These are phyloP conservation scores for Steatornis caripensis DNA, from an alignment of 2,113 vertebrate genomes.

Conservation along the genomic window DNA sequence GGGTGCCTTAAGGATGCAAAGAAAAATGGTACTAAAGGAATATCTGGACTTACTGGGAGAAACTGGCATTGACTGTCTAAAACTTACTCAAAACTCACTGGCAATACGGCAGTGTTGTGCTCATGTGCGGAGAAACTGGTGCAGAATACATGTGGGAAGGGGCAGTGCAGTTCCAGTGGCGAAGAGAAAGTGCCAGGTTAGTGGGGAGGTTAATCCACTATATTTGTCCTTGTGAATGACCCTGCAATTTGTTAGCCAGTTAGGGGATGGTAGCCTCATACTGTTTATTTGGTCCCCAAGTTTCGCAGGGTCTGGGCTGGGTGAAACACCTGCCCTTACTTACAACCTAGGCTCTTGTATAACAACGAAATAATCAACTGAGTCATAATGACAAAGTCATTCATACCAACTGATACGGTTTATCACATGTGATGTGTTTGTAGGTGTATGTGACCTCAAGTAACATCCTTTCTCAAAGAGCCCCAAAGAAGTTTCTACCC, in stretches of 20 bases:
- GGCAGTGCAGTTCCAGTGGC: not conserved
- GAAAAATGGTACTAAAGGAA: not conserved
- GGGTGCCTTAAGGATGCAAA: not conserved
- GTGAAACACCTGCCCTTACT: not conserved
- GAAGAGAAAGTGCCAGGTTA: not conserved
- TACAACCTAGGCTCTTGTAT: not conserved
- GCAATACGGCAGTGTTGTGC: accelerated
- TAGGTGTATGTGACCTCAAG: not conserved
- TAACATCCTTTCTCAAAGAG: not conserved
- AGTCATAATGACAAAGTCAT: not conserved
- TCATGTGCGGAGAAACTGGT: not conserved
- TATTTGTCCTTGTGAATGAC: not conserved
- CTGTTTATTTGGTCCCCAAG: not conserved
- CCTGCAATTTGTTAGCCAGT: not conserved
- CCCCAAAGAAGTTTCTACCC: not conserved
- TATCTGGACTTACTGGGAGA: not conserved
- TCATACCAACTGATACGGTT: not conserved
- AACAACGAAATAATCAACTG: not conserved
- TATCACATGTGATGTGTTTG: accelerated
- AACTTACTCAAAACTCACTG: not conserved
- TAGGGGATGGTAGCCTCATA: not conserved
- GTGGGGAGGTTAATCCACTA: not conserved
- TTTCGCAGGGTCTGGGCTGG: not conserved
- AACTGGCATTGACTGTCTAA: not conserved
- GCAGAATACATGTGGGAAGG: not conserved